Evolutionary conservation across 2,113 vertebrate species (phyloP).

Genomic region (Hystrix brachyura): DNA sequence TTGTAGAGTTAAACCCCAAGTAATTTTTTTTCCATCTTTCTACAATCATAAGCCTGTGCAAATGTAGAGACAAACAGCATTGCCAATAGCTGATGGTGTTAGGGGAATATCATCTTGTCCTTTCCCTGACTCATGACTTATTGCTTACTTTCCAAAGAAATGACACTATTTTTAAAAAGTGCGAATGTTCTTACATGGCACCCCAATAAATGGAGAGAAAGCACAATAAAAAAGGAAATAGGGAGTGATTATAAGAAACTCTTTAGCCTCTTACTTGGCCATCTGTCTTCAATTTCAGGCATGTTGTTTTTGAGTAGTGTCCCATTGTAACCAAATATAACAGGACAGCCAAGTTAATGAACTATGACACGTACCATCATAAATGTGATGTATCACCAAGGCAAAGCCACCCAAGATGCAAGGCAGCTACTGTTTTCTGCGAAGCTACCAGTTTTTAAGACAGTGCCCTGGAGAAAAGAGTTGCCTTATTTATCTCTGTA

Average conservation of each 20-base stretch:
- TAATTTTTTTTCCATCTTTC: not conserved
- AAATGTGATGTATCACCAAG: conserved; percentile 79
- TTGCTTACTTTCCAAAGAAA: conserved; percentile 61
- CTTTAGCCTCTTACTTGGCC: conserved; percentile 65
- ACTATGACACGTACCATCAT: conserved; percentile 74
- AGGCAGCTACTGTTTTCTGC: conserved; percentile 81
- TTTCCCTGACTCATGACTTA: not conserved
- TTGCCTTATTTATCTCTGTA: conserved; percentile 47
- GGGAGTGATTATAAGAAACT: conserved; percentile 65
- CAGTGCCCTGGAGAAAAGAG: conserved; percentile 51
- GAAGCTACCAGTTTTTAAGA: conserved; percentile 72
- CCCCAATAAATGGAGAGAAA: conserved; percentile 68
- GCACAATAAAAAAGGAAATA: conserved; percentile 67
- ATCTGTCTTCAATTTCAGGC: conserved; percentile 85
- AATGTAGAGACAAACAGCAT: not conserved
- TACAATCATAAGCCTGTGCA: not conserved
- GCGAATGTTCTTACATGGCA: conserved; percentile 54
- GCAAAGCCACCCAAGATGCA: conserved; percentile 81
- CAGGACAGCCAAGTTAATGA: conserved; percentile 79
- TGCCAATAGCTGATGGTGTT: not conserved
- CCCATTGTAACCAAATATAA: conserved; percentile 82
- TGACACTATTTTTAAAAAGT: conserved; percentile 45
- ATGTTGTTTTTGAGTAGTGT: conserved; percentile 81
- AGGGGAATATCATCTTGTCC: conserved; percentile 25
- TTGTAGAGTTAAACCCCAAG: conserved; percentile 43